Evolutionary conservation across 1,140 invertebrate genomes (phyloP), one percentile per base, ranked within the genome.

Genomic region (Lucilia cuprina): DNA sequence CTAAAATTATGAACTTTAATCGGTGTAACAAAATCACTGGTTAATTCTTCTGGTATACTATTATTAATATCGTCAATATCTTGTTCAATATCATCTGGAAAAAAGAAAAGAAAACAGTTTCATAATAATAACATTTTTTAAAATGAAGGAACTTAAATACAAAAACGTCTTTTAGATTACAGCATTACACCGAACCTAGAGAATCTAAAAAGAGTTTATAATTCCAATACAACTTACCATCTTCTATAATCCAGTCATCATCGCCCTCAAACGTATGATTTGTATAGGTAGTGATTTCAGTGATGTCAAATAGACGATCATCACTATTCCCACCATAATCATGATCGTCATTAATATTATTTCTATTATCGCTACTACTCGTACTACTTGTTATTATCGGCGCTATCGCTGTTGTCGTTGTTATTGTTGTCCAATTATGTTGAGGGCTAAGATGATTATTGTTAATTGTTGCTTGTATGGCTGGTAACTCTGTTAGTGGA

Each of bases 1-100:
- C 86, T 89, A 55, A 86, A 85, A 80, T 90, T 88, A 85, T 89
- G 85, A 50, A 90, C 85, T 82, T 91, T 91, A 19, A 83, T 87
- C 75, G 88, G 90, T 21, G 84, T 88, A 0, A 89, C 88, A 84
- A 85, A 86, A 82, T 85, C 86, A 60, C 85, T 87, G 25, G 50
- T 84, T 14, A 87, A 84, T 30, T 88, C 88, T 35, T 90, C 88
- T 14, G 85, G 85, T 65, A 86, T 85, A 82, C 83, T 86, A 65
- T 74, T 80, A 35, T 84, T 83, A 49, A 85, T 83, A 35, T 86
- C 86, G 55, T 85, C 86, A 65, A 87, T 85, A 35, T 90, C 85
- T 65, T 78, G 84, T 55, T 86, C 83, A 10, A 85, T 87, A 82
- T 85, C 86, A 34, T 82, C 80, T 13, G 82, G 19, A 84, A 83